Conservation (phyloP, 2,888 invertebrate species). For the Meganola albula region DNA sequence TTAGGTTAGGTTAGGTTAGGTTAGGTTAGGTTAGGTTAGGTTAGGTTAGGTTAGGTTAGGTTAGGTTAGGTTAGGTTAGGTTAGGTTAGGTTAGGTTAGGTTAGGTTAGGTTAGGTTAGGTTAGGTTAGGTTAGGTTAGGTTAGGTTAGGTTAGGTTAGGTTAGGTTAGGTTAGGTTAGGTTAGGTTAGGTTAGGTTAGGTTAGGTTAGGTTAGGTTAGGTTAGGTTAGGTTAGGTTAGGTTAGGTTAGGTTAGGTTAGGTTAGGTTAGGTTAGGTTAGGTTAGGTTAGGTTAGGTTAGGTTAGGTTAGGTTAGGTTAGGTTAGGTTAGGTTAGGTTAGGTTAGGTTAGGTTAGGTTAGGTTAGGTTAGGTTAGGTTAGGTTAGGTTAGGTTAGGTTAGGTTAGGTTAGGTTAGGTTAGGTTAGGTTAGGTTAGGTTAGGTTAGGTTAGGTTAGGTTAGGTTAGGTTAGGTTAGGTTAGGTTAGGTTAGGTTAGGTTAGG, state of each 20-base stretch:
- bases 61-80: constrained; percentile 18
- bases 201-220: constrained; percentile 19
- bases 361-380: constrained; percentile 21
- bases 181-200: constrained; percentile 19
- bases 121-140: constrained; percentile 18
- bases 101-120: constrained; percentile 16
- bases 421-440: constrained; percentile 6
- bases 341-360: constrained; percentile 20
- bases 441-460: constrained; percentile 8
- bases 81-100: constrained; percentile 19
- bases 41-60: constrained; percentile 20
- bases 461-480: constrained; percentile 12
- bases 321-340: constrained; percentile 22
- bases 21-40: constrained; percentile 20
- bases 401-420: constrained; percentile 10
- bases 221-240: constrained; percentile 17
- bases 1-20: constrained; percentile 13
- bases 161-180: constrained; percentile 15
- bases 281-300: constrained; percentile 29
- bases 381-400: no score
- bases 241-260: constrained; percentile 21
- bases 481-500: constrained; percentile 11
- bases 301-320: constrained; percentile 27
- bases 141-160: constrained; percentile 14
- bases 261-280: constrained; percentile 26